phyloP scores from a whole-genome alignment of 2,888 invertebrate genomes.

The Chloroclystis v-ata region DNA sequence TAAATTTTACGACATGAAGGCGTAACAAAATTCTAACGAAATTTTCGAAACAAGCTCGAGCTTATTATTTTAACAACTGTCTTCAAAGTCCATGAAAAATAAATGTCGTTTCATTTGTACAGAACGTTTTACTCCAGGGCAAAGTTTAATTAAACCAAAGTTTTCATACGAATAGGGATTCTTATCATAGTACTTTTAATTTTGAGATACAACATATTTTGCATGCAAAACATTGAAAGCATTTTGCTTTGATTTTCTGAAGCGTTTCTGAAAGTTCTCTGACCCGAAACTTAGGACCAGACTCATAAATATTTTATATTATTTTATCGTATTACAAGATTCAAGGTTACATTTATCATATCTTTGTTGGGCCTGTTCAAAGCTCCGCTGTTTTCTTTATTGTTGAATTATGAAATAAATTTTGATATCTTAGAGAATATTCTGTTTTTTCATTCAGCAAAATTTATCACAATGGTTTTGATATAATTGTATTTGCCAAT shows the following conservation, averaged over 20 bases:
- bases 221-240: background rate
- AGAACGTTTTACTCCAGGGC: background rate
- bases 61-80: conserved; percentile 3
- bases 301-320: too few species aligned
- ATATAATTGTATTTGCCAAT: too few species aligned
- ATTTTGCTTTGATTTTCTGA: too few species aligned
- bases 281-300: background rate
- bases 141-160: background rate
- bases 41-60: background rate
- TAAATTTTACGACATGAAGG: background rate
- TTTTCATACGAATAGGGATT: conserved; percentile 1
- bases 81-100: background rate
- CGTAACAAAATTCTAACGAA: background rate
- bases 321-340: background rate
- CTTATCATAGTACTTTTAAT: conserved; percentile 1
- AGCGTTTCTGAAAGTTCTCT: too few species aligned
- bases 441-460: too few species aligned
- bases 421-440: too few species aligned
- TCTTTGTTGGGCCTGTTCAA: too few species aligned
- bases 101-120: conserved; percentile 3
- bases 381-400: too few species aligned
- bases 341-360: background rate
- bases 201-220: background rate
- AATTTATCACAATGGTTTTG: too few species aligned
- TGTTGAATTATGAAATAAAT: too few species aligned